A percentile compares a stretch with the other conserved stretches of the same genome.
phyloP scores from a whole-genome alignment of 2,113 vertebrate genomes.

The Microtus pennsylvanicus region DNA sequence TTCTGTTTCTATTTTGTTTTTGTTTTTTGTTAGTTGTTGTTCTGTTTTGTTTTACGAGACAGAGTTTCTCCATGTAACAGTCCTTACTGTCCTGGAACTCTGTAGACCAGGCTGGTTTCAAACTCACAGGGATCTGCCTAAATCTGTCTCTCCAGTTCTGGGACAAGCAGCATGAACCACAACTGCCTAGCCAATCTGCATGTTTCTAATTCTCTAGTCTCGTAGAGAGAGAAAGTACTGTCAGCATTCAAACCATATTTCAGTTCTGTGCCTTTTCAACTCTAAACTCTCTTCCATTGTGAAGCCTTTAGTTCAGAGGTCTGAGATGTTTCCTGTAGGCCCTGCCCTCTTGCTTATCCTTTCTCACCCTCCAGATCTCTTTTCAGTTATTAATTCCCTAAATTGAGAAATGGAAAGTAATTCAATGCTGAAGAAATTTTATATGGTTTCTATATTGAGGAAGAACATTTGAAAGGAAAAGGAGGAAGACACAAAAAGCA shows the following conservation, averaged over 20 bases:
- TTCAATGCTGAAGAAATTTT: background rate
- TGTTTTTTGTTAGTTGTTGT: background rate
- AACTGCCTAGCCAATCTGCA: background rate
- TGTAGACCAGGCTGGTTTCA: background rate
- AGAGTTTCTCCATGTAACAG: background rate
- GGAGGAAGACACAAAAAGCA: background rate
- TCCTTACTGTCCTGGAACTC: background rate
- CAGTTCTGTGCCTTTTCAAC: background rate
- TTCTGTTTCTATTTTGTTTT: background rate
- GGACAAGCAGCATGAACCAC: background rate
- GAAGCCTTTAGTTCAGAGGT: background rate
- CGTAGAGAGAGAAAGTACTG: background rate
- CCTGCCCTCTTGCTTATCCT: background rate
- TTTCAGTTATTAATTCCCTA: background rate
- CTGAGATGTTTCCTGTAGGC: background rate
- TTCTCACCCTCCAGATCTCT: background rate
- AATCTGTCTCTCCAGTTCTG: background rate
- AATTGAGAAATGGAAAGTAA: background rate
- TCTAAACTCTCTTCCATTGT: accelerated
- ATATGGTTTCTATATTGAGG: background rate
- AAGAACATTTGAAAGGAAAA: background rate
- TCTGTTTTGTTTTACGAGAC: background rate
- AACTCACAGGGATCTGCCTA: background rate
- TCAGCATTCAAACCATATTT: background rate
- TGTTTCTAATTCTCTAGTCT: background rate